Percentiles rank a stretch among this genome's conserved stretches.
Evolutionary conservation across 1,140 invertebrate species (phyloP).

Genomic region (Brachionus sp.): DNA sequence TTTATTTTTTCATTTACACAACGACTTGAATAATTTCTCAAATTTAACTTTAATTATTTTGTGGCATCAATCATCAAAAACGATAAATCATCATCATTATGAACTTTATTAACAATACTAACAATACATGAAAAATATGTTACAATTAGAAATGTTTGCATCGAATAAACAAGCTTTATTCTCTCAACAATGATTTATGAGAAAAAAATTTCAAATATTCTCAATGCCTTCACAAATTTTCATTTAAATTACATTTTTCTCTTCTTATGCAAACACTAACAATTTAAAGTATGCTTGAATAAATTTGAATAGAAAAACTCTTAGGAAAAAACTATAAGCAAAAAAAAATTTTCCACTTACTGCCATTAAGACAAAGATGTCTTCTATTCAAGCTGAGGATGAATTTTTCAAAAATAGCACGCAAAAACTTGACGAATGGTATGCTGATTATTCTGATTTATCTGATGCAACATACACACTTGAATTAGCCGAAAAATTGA

Average conservation of each 20-base stretch:
- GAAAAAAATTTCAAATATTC: neutral
- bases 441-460: neutral
- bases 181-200: neutral
- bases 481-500: conserved; percentile 1
- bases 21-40: neutral
- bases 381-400: neutral
- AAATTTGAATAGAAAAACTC: neutral
- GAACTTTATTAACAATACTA: neutral
- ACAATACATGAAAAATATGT: conserved; percentile 9
- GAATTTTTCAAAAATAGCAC: neutral
- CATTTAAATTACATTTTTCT: neutral
- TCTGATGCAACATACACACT: neutral
- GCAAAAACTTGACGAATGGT: neutral
- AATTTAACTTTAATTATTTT: neutral
- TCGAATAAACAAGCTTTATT: neutral
- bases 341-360: neutral
- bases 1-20: neutral
- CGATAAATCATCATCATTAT: neutral
- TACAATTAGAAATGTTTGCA: conserved; percentile 14
- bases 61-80: neutral
- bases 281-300: neutral
- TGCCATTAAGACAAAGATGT: neutral
- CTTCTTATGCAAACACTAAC: neutral
- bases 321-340: neutral
- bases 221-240: neutral